phyloP scores from a whole-genome alignment of 2,797 vertebrate genomes.

The Mus spretus region DNA sequence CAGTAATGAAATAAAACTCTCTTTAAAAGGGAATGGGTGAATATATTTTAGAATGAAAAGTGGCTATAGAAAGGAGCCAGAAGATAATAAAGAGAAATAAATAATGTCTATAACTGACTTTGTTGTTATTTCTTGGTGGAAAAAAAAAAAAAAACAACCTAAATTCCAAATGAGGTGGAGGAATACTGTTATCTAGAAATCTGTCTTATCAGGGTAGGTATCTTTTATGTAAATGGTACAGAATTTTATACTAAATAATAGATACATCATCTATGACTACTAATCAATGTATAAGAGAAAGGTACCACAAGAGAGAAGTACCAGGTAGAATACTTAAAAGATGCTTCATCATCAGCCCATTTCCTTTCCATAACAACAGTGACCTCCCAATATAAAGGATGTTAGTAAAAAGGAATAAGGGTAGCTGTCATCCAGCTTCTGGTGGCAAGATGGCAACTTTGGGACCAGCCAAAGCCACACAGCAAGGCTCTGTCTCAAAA shows the following conservation, averaged over 20 bases:
- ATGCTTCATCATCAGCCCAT: not conserved
- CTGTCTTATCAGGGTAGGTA: not conserved
- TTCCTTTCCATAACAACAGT: not conserved
- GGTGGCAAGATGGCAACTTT: not conserved
- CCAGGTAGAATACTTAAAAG: not conserved
- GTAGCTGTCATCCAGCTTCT: not conserved
- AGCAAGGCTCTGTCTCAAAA: not conserved
- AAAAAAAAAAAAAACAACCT: constrained; percentile 14
- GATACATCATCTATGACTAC: not conserved
- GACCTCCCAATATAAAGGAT: not conserved
- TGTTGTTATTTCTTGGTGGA: constrained; percentile 5
- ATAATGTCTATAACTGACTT: not conserved
- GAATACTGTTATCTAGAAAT: not conserved
- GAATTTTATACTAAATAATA: constrained; percentile 19
- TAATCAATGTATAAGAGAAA: not conserved
- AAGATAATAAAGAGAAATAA: constrained; percentile 46
- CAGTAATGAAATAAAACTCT: not conserved
- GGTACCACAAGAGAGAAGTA: not conserved
- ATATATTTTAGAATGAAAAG: constrained; percentile 21
- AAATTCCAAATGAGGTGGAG: not conserved
- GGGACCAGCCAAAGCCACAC: not conserved
- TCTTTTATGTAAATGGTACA: constrained; percentile 27
- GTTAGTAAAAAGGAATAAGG: not conserved
- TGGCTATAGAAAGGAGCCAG: not conserved
- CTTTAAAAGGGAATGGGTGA: not conserved